These are phyloP conservation scores for Vireo altiloquus DNA, from an alignment of 2,113 vertebrate genomes.

Conservation along the genomic window DNA sequence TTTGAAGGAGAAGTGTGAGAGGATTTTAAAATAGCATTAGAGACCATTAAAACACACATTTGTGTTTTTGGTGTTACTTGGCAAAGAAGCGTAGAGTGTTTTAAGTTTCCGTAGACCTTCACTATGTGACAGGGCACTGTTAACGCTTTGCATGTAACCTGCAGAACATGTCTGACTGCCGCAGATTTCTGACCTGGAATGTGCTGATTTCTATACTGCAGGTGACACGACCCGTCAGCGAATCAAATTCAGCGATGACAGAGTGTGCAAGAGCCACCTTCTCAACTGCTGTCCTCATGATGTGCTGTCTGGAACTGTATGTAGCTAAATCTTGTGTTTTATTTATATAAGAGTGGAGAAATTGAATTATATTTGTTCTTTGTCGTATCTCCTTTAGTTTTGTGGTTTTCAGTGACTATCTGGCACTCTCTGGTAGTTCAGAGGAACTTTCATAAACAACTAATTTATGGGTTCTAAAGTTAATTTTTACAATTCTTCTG, in stretches of 20 bases:
- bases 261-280: conserved; percentile 98
- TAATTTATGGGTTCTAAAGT: background rate
- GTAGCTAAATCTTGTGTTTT: conserved; percentile 47
- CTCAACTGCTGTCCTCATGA: conserved; percentile 98
- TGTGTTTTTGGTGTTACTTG: background rate
- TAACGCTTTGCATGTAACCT: conserved; percentile 46
- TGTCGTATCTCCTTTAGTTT: background rate
- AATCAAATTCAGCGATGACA: conserved; percentile 97
- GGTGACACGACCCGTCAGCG: conserved; percentile 94
- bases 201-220: conserved; percentile 74
- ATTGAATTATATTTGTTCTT: background rate
- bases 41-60: background rate
- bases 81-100: background rate
- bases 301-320: conserved; percentile 95
- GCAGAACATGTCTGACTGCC: background rate
- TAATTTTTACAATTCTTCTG: background rate
- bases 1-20: conserved; percentile 6
- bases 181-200: conserved; percentile 61
- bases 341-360: background rate
- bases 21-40: background rate
- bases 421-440: background rate
- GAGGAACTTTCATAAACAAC: background rate
- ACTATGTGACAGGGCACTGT: background rate
- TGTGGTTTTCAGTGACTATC: background rate
- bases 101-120: conserved; percentile 20